Percentiles rank a stretch among this genome's conserved stretches.
Evolutionary conservation across 2,888 invertebrate species (phyloP).

Genomic region (Drosophila monieri): DNA sequence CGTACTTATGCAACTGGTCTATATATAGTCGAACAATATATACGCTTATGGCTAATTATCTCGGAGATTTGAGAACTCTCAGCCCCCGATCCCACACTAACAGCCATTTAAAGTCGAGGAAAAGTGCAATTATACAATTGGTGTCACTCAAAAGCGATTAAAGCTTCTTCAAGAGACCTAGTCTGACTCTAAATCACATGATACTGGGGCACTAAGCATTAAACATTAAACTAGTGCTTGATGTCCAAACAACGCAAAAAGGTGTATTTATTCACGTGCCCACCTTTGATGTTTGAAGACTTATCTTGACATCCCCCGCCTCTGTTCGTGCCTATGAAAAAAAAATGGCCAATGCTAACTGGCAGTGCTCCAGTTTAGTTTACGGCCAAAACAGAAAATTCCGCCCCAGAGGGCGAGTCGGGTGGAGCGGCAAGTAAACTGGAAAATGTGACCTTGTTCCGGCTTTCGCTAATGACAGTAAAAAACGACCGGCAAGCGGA

Average conservation of each 20-base stretch:
- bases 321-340: neutral
- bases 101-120: neutral
- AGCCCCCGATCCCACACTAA: constrained; percentile 5
- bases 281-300: neutral
- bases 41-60: constrained; percentile 27
- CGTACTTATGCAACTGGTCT: neutral
- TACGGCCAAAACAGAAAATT: neutral
- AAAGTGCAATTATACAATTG: constrained; percentile 31
- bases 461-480: constrained; percentile 27
- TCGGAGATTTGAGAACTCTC: neutral
- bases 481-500: constrained; percentile 20
- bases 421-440: constrained; percentile 30
- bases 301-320: neutral
- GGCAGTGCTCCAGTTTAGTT: neutral
- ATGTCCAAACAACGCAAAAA: too few relatives aligned
- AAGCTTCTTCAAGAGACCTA: neutral
- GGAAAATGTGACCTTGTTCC: constrained; percentile 55
- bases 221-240: neutral
- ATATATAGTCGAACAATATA: neutral
- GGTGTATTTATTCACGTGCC: neutral
- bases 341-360: neutral
- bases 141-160: constrained; percentile 10
- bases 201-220: neutral
- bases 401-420: neutral
- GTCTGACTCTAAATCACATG: constrained; percentile 4